Base-by-base conservation (phyloP, 2,888 invertebrate species). In the Dinocampus coccinellae region DNA sequence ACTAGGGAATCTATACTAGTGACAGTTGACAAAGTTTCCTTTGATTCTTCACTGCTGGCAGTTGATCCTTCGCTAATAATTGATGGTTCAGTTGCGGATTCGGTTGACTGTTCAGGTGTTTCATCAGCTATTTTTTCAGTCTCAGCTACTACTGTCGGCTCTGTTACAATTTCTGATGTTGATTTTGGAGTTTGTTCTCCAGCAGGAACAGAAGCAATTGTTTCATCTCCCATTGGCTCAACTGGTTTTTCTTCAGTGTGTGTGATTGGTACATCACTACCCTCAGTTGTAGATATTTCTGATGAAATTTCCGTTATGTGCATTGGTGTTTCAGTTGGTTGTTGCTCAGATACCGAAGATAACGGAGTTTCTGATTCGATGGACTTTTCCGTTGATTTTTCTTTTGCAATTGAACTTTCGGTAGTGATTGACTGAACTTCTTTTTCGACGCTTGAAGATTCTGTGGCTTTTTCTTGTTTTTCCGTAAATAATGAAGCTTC, bases 1-100 rank as follows among this genome's bases (percentile, higher is more conserved):
- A 53, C 20, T 57, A 63, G 67, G 9, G 64, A n/a, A 34, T 77
- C 71, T 0, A 70, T 72, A 16, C 69, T 42, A 72, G 74, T 68
- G 65, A 78, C 78, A 7, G 65, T 42, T 10, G 73, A 16, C 61
- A 58, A 42, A 7, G 67, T 4, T 29, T 9, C 66, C 11, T 70
- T 66, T n/a, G 64, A 10, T 10, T 33, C 13, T 20, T 58, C 58
- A 16, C 3, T 26, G 10, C 7, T 34, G 16, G 20, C 29, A 9
- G 63, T 9, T 33, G 33, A 20, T 26, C 16, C 63, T 63, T 42
- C 63, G 20, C 1, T 52, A 20, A 16, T n/a, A 10, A 47, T 52
- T 11, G 63, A 7, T 53, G 70, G 22, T 34, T 71, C 62, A 47
- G 67, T 60, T 16, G 22, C 29, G 26, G 33, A 6, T 3, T 71